phyloP scores from a whole-genome alignment of 1,140 invertebrate genomes.

The Lepidurus couesii region DNA sequence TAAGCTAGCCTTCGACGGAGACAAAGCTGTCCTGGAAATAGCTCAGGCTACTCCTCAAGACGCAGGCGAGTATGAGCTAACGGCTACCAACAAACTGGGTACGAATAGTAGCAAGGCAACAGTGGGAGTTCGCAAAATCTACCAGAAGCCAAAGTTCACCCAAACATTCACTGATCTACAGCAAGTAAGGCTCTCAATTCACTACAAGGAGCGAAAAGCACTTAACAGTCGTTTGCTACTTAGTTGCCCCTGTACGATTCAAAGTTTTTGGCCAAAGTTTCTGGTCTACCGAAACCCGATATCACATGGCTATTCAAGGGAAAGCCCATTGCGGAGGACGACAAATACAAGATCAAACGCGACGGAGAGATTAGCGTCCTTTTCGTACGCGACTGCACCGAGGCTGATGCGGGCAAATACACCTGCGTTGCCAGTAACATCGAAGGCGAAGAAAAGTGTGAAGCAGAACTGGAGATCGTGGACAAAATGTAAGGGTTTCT shows the following conservation, averaged over 20 bases:
- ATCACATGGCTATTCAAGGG: constrained; percentile 78
- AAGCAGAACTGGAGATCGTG: constrained; percentile 65
- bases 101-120: constrained; percentile 60
- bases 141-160: constrained; percentile 69
- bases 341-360: constrained; percentile 69
- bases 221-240: constrained; percentile 27
- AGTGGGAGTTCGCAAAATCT: constrained; percentile 69
- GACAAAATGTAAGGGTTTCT: constrained; percentile 66
- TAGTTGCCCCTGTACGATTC: constrained; percentile 66
- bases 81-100: constrained; percentile 66
- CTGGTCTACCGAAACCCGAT: constrained; percentile 79
- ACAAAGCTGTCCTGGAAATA: constrained; percentile 68
- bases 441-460: constrained; percentile 69
- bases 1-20: constrained; percentile 70
- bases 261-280: constrained; percentile 72
- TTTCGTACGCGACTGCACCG: constrained; percentile 61
- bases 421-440: constrained; percentile 70
- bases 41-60: constrained; percentile 62
- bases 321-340: constrained; percentile 55
- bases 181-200: constrained; percentile 52
- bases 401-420: constrained; percentile 65
- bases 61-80: constrained; percentile 68
- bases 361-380: constrained; percentile 73
- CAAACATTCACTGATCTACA: constrained; percentile 78
- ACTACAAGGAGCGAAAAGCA: neutral